Percentiles rank a stretch among this genome's conserved stretches.
These are phyloP conservation scores for Crypturellus tataupa DNA, from an alignment of 2,797 vertebrate genomes.

Conservation along the genomic window DNA sequence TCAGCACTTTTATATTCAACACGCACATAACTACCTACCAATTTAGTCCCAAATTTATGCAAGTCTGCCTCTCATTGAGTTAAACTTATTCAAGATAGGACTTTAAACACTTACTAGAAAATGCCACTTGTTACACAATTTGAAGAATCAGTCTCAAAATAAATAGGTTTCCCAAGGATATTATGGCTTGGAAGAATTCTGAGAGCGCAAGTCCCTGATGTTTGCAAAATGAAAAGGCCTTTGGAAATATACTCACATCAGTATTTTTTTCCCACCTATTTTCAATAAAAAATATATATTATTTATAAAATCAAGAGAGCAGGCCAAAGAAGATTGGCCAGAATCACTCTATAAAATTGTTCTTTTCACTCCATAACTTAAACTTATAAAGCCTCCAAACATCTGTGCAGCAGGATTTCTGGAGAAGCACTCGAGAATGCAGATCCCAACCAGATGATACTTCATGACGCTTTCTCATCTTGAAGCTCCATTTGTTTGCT, in stretches of 20 bases:
- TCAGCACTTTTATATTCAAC: conserved; percentile 40
- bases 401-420: conserved; percentile 45
- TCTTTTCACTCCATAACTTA: conserved; percentile 53
- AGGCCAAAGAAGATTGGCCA: conserved; percentile 48
- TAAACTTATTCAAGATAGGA: neutral
- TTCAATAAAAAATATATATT: conserved; percentile 54
- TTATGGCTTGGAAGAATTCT: conserved; percentile 68
- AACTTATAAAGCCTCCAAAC: conserved; percentile 61
- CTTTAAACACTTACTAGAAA: neutral
- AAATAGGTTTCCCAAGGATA: conserved; percentile 57
- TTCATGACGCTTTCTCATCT: conserved; percentile 49
- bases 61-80: neutral
- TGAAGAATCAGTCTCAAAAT: conserved; percentile 20
- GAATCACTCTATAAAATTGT: conserved; percentile 55
- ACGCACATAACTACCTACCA: neutral
- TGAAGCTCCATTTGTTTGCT: conserved; percentile 62
- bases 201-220: conserved; percentile 48
- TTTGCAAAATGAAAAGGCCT: conserved; percentile 57
- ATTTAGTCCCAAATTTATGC: conserved; percentile 6
- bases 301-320: conserved; percentile 68
- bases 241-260: conserved; percentile 35
- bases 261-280: conserved; percentile 34
- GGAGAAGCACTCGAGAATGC: conserved; percentile 60
- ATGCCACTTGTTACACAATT: conserved; percentile 7
- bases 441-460: conserved; percentile 28